phyloP scores from a whole-genome alignment of 2,113 vertebrate genomes.

The Thalassarche chlororhynchos region DNA sequence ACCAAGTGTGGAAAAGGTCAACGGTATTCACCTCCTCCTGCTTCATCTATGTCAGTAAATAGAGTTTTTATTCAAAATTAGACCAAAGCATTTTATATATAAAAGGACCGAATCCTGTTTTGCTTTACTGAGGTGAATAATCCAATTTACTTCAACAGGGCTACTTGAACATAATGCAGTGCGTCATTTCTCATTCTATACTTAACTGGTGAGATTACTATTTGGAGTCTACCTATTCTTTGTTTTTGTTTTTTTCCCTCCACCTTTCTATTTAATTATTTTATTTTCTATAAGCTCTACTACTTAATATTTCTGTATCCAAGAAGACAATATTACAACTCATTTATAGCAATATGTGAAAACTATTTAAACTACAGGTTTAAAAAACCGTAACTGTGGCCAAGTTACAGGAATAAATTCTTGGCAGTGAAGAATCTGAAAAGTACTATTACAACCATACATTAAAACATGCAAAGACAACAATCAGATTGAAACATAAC shows the following conservation, averaged over 20 bases:
- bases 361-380: background rate
- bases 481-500: background rate
- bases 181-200: background rate
- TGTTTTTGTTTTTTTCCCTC: fast-evolving
- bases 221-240: background rate
- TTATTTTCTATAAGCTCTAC: background rate
- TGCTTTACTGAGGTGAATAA: background rate
- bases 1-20: background rate
- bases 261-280: background rate
- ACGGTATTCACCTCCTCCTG: background rate
- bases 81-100: background rate
- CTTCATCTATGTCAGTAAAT: background rate
- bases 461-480: background rate
- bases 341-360: background rate
- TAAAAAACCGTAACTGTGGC: background rate
- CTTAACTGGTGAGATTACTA: background rate
- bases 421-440: background rate
- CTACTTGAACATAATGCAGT: background rate
- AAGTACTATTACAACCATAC: background rate
- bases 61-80: background rate
- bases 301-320: background rate
- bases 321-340: background rate
- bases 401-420: background rate
- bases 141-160: background rate
- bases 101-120: background rate